Percentiles rank a stretch among this genome's conserved stretches.
phyloP scores from a whole-genome alignment of 2,113 vertebrate genomes.

The Geococcyx californianus region DNA sequence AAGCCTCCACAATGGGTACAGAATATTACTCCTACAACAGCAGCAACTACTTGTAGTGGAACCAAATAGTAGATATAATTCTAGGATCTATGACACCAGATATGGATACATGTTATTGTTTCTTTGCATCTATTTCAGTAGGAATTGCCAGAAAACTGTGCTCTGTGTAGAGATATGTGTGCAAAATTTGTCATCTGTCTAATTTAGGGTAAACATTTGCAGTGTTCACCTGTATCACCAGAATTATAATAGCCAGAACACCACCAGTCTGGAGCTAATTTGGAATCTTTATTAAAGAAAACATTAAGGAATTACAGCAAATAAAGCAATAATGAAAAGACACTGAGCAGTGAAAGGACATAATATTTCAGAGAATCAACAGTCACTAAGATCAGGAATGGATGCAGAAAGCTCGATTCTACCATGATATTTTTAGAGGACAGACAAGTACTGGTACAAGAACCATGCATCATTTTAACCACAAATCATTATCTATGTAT shows the following conservation, averaged over 20 bases:
- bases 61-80: background rate
- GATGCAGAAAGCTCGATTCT: background rate
- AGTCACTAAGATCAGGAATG: background rate
- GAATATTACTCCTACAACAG: background rate
- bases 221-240: background rate
- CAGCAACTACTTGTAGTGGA: background rate
- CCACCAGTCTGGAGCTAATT: background rate
- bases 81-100: background rate
- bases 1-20: background rate
- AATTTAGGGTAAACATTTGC: background rate
- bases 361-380: background rate
- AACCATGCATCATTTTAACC: background rate
- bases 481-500: background rate
- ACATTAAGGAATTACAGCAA: background rate
- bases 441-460: background rate
- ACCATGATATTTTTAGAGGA: background rate
- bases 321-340: background rate
- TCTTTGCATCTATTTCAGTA: background rate
- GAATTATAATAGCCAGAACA: background rate
- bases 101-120: background rate
- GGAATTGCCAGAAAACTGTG: background rate
- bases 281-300: background rate
- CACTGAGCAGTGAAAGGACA: background rate
- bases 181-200: background rate
- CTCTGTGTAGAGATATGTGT: background rate